Percentiles rank a stretch among this genome's conserved stretches.
phyloP scores from a whole-genome alignment of 2,797 vertebrate genomes.

The Enoplosus armatus region DNA sequence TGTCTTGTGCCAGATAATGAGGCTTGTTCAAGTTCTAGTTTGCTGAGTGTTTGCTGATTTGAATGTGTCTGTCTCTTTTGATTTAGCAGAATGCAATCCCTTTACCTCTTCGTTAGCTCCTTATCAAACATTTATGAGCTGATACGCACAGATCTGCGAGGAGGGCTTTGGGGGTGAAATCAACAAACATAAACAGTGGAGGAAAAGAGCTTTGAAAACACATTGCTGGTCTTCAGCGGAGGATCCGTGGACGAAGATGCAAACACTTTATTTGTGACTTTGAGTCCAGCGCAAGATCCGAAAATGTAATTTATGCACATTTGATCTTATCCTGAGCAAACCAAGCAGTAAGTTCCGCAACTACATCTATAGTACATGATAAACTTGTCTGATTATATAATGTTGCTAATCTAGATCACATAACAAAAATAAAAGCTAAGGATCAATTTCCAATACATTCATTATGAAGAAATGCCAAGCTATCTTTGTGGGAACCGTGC shows the following conservation, averaged over 20 bases:
- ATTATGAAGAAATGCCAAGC: not conserved
- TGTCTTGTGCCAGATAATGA: conserved; percentile 58
- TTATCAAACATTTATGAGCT: conserved; percentile 83
- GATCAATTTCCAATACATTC: not conserved
- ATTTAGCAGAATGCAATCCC: conserved; percentile 63
- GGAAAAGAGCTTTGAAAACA: conserved; percentile 65
- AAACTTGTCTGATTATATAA: not conserved
- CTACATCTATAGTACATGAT: not conserved
- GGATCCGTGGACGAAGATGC: conserved; percentile 42
- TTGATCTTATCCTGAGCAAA: conserved; percentile 18
- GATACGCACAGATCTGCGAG: conserved; percentile 70
- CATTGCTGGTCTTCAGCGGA: conserved; percentile 39
- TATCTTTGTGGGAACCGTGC: not conserved
- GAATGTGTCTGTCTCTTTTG: conserved; percentile 68
- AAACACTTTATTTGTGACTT: conserved; percentile 49
- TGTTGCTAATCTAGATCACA: not conserved
- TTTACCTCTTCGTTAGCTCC: conserved; percentile 79
- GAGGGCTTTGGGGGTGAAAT: conserved; percentile 72
- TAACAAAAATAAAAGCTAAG: not conserved
- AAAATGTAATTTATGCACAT: conserved; percentile 8
- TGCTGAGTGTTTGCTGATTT: conserved; percentile 66
- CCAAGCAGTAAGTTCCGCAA: not conserved
- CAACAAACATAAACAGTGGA: conserved; percentile 78
- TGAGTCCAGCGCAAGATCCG: conserved; percentile 11
- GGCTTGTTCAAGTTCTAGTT: conserved; percentile 54